Percentiles rank a stretch among this genome's conserved stretches.
phyloP scores from a whole-genome alignment of 2,113 vertebrate species.

The Ceuthmochares aereus region DNA sequence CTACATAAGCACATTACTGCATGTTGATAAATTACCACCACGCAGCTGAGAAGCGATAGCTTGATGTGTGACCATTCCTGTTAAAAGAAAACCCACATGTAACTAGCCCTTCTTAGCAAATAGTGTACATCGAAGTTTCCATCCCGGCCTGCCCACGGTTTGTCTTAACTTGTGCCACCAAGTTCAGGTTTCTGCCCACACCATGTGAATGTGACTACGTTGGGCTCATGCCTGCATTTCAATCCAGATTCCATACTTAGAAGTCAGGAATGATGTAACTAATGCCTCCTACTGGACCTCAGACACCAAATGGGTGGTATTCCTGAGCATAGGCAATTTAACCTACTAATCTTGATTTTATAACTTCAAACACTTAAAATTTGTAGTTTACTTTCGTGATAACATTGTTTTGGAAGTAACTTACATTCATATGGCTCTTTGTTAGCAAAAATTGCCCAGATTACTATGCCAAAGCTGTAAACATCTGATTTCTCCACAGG shows the following conservation, averaged over 20 bases:
- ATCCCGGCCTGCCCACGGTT: background rate
- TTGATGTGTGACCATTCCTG: background rate
- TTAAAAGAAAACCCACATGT: background rate
- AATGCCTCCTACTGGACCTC: background rate
- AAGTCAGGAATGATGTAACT: background rate
- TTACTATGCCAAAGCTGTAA: slow-evolving; percentile 93
- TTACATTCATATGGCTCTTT: slow-evolving; percentile 92
- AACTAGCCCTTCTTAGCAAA: background rate
- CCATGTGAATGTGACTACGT: background rate
- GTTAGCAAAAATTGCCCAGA: slow-evolving; percentile 91
- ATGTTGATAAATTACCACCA: background rate
- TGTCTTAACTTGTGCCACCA: background rate
- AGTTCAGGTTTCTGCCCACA: background rate
- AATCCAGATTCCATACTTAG: background rate
- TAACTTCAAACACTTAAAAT: background rate
- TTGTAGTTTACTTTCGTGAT: background rate
- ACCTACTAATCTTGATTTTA: background rate
- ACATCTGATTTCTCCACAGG: slow-evolving; percentile 92
- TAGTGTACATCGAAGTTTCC: fast-evolving
- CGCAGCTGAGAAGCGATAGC: fast-evolving
- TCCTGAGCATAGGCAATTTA: background rate
- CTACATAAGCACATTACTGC: background rate
- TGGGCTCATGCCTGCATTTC: background rate
- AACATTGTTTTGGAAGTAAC: slow-evolving; percentile 4
- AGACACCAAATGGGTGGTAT: background rate